A percentile compares a stretch with the other conserved stretches of the same genome.
These are phyloP conservation scores for Hypolimnas misippus DNA, from an alignment of 2,888 invertebrate species.

Conservation along the genomic window DNA sequence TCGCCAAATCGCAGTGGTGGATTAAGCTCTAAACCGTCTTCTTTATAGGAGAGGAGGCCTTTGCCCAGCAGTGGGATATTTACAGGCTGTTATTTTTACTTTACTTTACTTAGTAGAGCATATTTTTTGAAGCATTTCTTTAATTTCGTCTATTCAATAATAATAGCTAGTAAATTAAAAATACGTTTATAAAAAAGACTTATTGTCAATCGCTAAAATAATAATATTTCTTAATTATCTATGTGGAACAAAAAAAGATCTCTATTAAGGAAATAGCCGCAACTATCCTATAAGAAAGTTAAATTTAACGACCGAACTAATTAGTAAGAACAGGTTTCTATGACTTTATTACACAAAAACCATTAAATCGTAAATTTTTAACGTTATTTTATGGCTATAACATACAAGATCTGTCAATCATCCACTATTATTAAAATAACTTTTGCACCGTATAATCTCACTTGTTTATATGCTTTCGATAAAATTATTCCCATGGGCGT, in stretches of 20 bases:
- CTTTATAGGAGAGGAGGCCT: no score
- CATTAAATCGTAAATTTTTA: conserved; percentile 53
- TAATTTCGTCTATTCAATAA: no score
- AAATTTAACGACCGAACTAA: conserved; percentile 44
- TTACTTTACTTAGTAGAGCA: no score
- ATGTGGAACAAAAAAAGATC: conserved; percentile 4
- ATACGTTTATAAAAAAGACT: neutral
- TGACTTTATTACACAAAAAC: conserved; percentile 49
- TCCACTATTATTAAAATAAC: conserved; percentile 56
- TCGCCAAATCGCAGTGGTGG: no score
- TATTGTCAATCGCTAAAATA: neutral
- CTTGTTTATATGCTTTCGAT: conserved; percentile 55
- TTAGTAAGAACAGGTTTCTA: conserved; percentile 42
- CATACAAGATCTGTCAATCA: conserved; percentile 54
- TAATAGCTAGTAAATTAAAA: neutral
- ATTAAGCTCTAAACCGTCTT: no score
- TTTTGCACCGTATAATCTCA: conserved; percentile 55
- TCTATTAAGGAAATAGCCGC: conserved; percentile 21
- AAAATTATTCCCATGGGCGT: conserved; percentile 67
- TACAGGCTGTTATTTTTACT: no score
- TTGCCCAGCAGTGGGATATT: no score
- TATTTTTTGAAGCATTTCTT: no score
- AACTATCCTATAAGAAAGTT: conserved; percentile 28
- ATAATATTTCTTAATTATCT: neutral
- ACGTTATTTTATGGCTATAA: conserved; percentile 47